phyloP scores from a whole-genome alignment of 2,888 invertebrate genomes.

The Mimas tiliae region DNA sequence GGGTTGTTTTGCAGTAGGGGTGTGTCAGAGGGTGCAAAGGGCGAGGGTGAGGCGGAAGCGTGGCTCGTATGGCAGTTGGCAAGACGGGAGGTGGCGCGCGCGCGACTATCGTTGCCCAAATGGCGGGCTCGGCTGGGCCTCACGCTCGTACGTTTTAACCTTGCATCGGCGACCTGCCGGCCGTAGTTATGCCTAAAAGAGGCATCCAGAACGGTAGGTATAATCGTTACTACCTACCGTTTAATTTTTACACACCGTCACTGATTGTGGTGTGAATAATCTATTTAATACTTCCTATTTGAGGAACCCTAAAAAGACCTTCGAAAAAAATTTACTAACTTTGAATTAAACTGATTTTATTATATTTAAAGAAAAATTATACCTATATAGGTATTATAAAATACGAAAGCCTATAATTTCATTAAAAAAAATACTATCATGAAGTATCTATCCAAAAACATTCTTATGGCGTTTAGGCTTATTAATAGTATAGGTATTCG shows the following conservation, averaged over 20 bases:
- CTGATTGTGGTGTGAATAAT: neutral
- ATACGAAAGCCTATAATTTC: no score
- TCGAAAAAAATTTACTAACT: neutral
- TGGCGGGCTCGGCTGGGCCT: slow-evolving; percentile 53
- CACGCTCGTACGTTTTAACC: slow-evolving; percentile 50
- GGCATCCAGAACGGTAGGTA: slow-evolving; percentile 47
- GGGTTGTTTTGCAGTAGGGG: slow-evolving; percentile 15
- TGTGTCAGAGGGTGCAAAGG: slow-evolving; percentile 30
- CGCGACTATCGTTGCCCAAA: slow-evolving; percentile 60
- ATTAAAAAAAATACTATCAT: no score
- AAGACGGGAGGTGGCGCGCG: slow-evolving; percentile 56
- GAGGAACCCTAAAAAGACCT: neutral
- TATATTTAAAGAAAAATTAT: no score
- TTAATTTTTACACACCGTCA: slow-evolving; percentile 21
- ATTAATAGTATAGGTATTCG: no score
- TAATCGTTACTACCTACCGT: slow-evolving; percentile 29
- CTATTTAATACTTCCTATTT: neutral
- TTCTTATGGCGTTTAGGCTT: no score
- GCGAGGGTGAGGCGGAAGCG: slow-evolving; percentile 27
- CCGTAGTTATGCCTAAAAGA: slow-evolving; percentile 62
- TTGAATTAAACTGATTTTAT: no score
- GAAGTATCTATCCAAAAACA: no score
- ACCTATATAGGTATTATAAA: no score
- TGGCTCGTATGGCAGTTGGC: slow-evolving; percentile 31
- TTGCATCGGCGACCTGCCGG: slow-evolving; percentile 54